Conservation (phyloP, 2,888 invertebrate genomes). For the Acheta domesticus region DNA sequence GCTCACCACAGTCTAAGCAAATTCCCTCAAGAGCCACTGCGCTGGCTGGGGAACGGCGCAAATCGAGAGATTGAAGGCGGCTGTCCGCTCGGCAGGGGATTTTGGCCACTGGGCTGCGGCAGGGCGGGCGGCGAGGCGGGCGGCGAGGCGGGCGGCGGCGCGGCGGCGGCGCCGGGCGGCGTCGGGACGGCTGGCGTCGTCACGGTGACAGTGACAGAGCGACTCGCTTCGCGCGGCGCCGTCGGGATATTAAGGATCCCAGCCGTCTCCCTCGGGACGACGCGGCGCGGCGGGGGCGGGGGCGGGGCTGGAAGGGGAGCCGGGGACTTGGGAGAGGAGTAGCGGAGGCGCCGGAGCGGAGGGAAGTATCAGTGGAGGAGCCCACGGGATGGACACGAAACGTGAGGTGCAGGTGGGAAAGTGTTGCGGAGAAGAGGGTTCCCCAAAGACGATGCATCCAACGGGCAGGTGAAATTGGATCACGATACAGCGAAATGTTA, state of each 20-base stretch:
- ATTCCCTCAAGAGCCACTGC: too few relatives aligned
- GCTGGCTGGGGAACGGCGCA: too few relatives aligned
- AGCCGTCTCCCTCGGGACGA: not conserved
- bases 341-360: not conserved
- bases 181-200: not conserved
- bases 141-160: not conserved
- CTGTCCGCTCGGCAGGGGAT: too few relatives aligned
- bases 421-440: too few relatives aligned
- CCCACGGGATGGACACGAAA: not conserved
- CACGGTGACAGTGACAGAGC: not conserved
- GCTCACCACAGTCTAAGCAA: too few relatives aligned
- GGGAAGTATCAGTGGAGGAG: not conserved
- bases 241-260: conserved; percentile 1
- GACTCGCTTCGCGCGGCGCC: not conserved
- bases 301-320: not conserved
- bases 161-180: not conserved
- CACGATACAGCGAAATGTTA: too few relatives aligned
- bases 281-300: not conserved
- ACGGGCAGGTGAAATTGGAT: too few relatives aligned
- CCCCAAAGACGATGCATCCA: too few relatives aligned
- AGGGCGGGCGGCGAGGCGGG: not conserved
- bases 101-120: not conserved
- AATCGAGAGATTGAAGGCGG: too few relatives aligned
- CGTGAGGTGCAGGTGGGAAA: too few relatives aligned
- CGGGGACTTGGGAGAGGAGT: not conserved